Evolutionary conservation across 2,888 invertebrate species (phyloP).

Genomic region (Andrena chrysosceles): DNA sequence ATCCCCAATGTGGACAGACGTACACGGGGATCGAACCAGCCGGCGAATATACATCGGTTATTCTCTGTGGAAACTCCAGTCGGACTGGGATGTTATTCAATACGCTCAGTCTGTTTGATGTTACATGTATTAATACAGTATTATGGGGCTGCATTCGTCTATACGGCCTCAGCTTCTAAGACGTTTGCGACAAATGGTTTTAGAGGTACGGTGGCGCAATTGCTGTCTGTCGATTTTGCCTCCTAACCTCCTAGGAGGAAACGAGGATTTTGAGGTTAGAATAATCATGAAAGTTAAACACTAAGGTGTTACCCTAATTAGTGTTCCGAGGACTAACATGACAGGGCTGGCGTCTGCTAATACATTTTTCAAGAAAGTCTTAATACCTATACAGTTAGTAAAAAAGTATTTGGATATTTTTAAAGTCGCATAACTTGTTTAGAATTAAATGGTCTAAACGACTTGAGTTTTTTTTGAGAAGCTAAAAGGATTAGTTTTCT

Average conservation of each 20-base stretch:
- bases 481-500: too few relatives aligned
- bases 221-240: not conserved
- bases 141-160: not conserved
- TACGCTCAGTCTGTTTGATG: constrained; percentile 20
- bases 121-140: constrained; percentile 16
- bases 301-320: too few relatives aligned
- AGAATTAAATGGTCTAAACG: too few relatives aligned
- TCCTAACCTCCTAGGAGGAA: not conserved
- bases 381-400: too few relatives aligned
- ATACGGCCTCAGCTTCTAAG: not conserved
- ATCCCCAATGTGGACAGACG: constrained; percentile 46
- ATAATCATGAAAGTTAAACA: too few relatives aligned
- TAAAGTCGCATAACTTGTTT: too few relatives aligned
- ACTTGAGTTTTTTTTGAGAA: too few relatives aligned
- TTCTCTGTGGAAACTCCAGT: constrained; percentile 22
- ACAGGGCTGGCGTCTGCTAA: too few relatives aligned
- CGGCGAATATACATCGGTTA: constrained; percentile 52
- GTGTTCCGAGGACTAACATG: too few relatives aligned
- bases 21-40: constrained; percentile 5
- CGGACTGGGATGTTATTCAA: constrained; percentile 34
- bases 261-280: too few relatives aligned
- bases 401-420: too few relatives aligned
- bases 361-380: too few relatives aligned
- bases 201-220: not conserved
- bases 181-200: not conserved